These are phyloP conservation scores for Zapus hudsonius DNA, from an alignment of 2,113 vertebrate species.

Conservation along the genomic window DNA sequence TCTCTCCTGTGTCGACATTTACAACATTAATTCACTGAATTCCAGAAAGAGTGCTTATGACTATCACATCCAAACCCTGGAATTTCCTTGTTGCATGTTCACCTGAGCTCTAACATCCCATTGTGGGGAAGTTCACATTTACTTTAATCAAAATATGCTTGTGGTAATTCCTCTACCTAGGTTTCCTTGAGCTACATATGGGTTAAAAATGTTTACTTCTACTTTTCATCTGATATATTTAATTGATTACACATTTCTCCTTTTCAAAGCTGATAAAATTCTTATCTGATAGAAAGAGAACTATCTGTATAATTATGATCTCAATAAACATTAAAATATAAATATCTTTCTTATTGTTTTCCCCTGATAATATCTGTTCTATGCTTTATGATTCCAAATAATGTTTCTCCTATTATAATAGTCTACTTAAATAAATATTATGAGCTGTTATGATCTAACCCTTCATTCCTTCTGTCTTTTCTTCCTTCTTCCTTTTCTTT, in stretches of 20 bases:
- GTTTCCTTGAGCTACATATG: constrained; percentile 5
- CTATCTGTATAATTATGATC: constrained; percentile 2
- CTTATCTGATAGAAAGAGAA: neutral
- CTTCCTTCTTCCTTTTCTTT: neutral
- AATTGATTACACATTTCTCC: neutral
- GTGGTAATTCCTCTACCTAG: constrained; percentile 58
- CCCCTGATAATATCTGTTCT: neutral
- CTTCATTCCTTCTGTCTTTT: no score
- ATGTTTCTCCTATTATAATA: neutral
- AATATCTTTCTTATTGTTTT: constrained; percentile 15
- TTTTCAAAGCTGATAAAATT: constrained; percentile 34
- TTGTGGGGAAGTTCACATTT: constrained; percentile 17
- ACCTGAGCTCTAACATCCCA: constrained; percentile 39
- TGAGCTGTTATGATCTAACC: no score
- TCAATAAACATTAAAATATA: constrained; percentile 42
- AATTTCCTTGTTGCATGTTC: neutral
- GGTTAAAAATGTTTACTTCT: neutral
- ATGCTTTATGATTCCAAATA: constrained; percentile 28
- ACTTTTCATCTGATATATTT: constrained; percentile 32
- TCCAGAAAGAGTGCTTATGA: constrained; percentile 27
- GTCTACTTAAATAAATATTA: constrained; percentile 14
- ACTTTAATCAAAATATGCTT: constrained; percentile 50
- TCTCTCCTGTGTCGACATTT: constrained; percentile 45
- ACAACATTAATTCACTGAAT: constrained; percentile 18
- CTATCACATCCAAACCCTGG: constrained; percentile 32